Percentiles rank a stretch among this genome's conserved stretches.
Conservation (phyloP, 2,113 vertebrate genomes). For the Rhinichthys klamathensis region DNA sequence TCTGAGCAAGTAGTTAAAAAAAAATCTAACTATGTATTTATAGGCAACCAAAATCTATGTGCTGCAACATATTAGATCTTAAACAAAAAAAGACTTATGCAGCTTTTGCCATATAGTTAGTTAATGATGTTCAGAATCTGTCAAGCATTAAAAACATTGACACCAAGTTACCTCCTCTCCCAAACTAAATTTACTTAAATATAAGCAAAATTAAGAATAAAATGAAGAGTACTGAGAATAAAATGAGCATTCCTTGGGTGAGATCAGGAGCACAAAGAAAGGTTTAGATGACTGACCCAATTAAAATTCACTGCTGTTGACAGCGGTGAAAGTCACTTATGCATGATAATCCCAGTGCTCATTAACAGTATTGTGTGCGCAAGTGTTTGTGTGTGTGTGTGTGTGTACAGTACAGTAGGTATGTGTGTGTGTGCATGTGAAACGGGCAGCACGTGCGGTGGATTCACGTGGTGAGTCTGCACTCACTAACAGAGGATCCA, state of each 20-base stretch:
- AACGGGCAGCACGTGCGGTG: constrained; percentile 34
- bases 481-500: background rate
- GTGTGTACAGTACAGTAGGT: constrained; percentile 44
- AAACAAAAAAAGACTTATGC: too few species aligned
- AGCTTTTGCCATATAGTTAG: too few species aligned
- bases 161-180: too few species aligned
- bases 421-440: background rate
- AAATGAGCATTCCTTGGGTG: constrained; percentile 7
- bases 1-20: too few species aligned
- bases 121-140: too few species aligned
- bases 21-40: too few species aligned
- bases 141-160: too few species aligned
- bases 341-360: constrained; percentile 40
- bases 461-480: constrained; percentile 38
- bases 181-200: background rate
- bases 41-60: too few species aligned
- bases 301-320: constrained; percentile 40
- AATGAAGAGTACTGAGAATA: background rate
- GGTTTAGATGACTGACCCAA: constrained; percentile 52
- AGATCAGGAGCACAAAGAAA: constrained; percentile 9
- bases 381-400: constrained; percentile 33
- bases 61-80: too few species aligned
- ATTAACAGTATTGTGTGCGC: constrained; percentile 40
- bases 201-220: background rate
- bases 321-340: constrained; percentile 23